Conservation (phyloP, 2,888 invertebrate genomes). For the Pollenia amentaria region DNA sequence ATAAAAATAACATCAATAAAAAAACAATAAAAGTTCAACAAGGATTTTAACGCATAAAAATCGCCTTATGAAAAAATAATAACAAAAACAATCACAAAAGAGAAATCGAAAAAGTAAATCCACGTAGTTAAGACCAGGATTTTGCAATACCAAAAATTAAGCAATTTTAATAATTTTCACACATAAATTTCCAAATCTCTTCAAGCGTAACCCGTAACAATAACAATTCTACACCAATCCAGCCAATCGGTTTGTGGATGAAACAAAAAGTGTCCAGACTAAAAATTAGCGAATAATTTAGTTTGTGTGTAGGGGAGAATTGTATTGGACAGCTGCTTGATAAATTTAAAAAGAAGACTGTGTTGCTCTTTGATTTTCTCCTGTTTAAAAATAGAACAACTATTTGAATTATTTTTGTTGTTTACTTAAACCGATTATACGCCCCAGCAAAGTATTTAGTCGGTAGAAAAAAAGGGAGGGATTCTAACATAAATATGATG, state of each 20-base stretch:
- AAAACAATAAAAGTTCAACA: conserved; percentile 47
- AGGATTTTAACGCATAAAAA: conserved; percentile 40
- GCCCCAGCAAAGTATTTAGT: conserved; percentile 11
- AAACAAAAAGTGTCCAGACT: not conserved
- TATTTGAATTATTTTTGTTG: conserved; percentile 41
- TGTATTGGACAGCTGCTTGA: conserved; percentile 11
- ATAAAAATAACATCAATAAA: conserved; percentile 14
- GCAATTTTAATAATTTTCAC: conserved; percentile 25
- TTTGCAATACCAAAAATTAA: conserved; percentile 28
- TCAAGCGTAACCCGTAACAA: conserved; percentile 41
- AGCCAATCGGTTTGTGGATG: conserved; percentile 3
- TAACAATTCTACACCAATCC: not conserved
- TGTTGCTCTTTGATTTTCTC: not conserved
- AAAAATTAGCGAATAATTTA: not conserved
- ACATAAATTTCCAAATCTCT: conserved; percentile 28
- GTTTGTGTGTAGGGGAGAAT: not conserved
- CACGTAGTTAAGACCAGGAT: conserved; percentile 1
- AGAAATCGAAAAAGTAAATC: not conserved
- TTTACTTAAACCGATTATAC: conserved; percentile 49
- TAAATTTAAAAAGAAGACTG: not conserved
- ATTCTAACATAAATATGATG: not conserved
- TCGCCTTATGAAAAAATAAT: not conserved
- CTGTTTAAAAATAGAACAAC: conserved; percentile 18
- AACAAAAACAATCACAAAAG: not conserved
- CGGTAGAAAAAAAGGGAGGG: conserved; percentile 4